phyloP scores from a whole-genome alignment of 2,888 invertebrate species.

The Eristalis tenax region DNA sequence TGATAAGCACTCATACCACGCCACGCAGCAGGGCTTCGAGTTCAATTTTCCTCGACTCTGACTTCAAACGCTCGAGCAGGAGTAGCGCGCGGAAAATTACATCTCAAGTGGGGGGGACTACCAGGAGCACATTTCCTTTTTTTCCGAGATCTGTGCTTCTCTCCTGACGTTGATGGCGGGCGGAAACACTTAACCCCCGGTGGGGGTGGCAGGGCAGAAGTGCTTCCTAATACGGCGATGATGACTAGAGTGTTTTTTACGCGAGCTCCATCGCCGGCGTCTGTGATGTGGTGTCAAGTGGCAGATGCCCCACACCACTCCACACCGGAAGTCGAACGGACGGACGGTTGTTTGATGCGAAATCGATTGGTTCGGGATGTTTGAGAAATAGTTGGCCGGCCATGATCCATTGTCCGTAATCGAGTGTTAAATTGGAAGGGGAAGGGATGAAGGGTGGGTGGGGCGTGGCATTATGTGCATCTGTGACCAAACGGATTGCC shows the following conservation, averaged over 20 bases:
- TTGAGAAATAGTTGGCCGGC: conserved; percentile 32
- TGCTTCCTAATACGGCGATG: conserved; percentile 63
- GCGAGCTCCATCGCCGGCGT: conserved; percentile 6
- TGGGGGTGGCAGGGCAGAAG: conserved; percentile 20
- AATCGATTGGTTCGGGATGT: conserved; percentile 59
- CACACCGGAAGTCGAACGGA: conserved; percentile 58
- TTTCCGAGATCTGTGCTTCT: conserved; percentile 39
- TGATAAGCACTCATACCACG: conserved; percentile 49
- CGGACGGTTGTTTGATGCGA: conserved; percentile 16
- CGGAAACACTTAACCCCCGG: conserved; percentile 62
- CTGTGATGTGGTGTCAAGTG: conserved; percentile 65
- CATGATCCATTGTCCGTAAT: conserved; percentile 53
- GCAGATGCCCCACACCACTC: background rate
- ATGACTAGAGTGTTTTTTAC: conserved; percentile 67
- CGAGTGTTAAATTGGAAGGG: conserved; percentile 55
- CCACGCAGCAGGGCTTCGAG: background rate
- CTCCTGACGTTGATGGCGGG: conserved; percentile 30
- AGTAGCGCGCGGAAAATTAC: conserved; percentile 66
- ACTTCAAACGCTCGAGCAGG: conserved; percentile 56
- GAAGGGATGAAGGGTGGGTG: conserved; percentile 1
- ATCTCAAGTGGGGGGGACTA: conserved; percentile 34
- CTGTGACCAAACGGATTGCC: conserved; percentile 69
- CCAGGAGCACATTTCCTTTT: conserved; percentile 28
- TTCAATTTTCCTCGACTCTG: conserved; percentile 51
- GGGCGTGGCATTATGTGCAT: conserved; percentile 62